These are phyloP conservation scores for Amyelois transitella DNA, from an alignment of 1,140 invertebrate genomes.

Conservation along the genomic window DNA sequence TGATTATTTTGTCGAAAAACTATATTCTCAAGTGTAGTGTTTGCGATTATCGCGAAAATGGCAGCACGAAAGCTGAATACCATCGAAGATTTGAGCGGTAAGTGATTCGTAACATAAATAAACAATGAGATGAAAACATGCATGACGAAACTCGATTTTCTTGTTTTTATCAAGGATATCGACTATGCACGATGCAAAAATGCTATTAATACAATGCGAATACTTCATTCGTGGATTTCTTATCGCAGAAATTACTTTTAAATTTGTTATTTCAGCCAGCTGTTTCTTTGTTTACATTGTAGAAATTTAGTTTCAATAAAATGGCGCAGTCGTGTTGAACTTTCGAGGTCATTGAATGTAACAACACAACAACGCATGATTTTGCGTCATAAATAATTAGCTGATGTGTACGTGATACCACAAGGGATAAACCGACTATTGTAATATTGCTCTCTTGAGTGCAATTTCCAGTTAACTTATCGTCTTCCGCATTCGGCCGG, in stretches of 20 bases:
- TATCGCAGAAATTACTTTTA: neutral
- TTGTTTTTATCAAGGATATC: slow-evolving; percentile 32
- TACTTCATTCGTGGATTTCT: neutral
- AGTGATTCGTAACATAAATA: slow-evolving; percentile 47
- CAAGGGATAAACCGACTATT: slow-evolving; percentile 14
- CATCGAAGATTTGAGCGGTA: slow-evolving; percentile 64
- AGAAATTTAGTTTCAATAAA: neutral
- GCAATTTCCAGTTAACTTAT: neutral
- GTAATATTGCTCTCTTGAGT: slow-evolving; percentile 1
- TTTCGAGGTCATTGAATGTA: slow-evolving; percentile 20
- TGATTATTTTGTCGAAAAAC: slow-evolving; percentile 13
- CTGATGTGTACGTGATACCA: slow-evolving; percentile 18
- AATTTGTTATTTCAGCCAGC: slow-evolving; percentile 25
- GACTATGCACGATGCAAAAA: slow-evolving; percentile 3
- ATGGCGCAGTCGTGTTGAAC: slow-evolving; percentile 7
- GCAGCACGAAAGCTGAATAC: slow-evolving; percentile 61
- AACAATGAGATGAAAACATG: slow-evolving; percentile 39
- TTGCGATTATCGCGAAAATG: slow-evolving; percentile 34
- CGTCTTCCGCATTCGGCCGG: slow-evolving; percentile 16
- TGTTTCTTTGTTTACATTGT: slow-evolving; percentile 33
- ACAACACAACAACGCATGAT: neutral
- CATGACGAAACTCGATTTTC: slow-evolving; percentile 36
- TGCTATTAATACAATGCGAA: neutral
- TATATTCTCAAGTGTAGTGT: slow-evolving; percentile 24
- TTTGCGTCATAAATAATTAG: slow-evolving; percentile 19